Percentiles rank a stretch among this genome's conserved stretches.
Evolutionary conservation across 2,797 vertebrate genomes (phyloP).

Genomic region (Liasis olivaceus): DNA sequence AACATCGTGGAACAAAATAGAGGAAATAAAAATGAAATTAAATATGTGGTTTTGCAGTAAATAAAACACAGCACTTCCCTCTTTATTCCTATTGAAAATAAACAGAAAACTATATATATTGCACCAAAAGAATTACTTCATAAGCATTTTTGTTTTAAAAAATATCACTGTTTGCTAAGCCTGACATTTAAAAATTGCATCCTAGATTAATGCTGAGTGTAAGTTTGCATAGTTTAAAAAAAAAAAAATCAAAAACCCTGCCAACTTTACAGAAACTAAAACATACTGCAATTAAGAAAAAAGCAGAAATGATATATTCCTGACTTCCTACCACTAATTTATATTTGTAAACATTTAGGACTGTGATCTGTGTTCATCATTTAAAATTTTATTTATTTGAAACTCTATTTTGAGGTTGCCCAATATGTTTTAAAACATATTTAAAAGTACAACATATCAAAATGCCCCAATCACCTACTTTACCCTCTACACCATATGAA

Average conservation of each 20-base stretch:
- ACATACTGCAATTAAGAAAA: not conserved
- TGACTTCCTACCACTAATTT: not conserved
- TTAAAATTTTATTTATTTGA: not conserved
- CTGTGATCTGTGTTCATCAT: not conserved
- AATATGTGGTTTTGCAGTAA: not conserved
- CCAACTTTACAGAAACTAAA: not conserved
- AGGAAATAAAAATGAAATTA: not conserved
- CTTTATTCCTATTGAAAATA: not conserved
- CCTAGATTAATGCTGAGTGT: not conserved
- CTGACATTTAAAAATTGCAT: not conserved
- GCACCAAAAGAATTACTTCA: not conserved
- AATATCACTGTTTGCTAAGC: not conserved
- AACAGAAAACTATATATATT: not conserved
- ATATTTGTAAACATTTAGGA: not conserved
- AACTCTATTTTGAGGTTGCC: not conserved
- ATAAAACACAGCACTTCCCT: not conserved
- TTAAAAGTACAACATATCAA: not conserved
- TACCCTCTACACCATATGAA: not conserved
- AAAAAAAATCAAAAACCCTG: not conserved
- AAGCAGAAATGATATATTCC: not conserved
- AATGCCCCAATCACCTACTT: not conserved
- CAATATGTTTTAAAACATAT: not conserved
- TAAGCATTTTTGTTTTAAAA: not conserved
- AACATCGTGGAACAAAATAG: not conserved
- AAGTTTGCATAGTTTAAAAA: not conserved